Evolutionary conservation across 2,888 invertebrate species (phyloP).

Genomic region (Phalera bucephala): DNA sequence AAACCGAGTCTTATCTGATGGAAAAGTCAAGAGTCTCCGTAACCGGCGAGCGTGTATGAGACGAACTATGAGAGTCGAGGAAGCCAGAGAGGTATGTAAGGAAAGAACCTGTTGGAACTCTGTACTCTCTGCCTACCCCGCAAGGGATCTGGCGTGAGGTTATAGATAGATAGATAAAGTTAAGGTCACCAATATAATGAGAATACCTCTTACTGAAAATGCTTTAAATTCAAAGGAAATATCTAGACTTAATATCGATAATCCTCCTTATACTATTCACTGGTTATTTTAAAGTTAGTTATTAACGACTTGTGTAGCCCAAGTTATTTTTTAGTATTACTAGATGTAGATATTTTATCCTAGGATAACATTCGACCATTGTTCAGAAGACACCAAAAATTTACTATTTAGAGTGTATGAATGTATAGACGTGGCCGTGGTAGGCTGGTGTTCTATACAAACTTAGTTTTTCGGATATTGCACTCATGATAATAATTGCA

Average conservation of each 20-base stretch:
- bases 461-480: slow-evolving; percentile 42
- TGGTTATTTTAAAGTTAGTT: slow-evolving; percentile 25
- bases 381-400: slow-evolving; percentile 64
- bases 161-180: too few relatives aligned
- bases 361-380: slow-evolving; percentile 38
- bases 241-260: slow-evolving; percentile 31
- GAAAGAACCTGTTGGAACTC: too few relatives aligned
- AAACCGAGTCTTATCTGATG: too few relatives aligned
- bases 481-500: slow-evolving; percentile 44
- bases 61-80: too few relatives aligned
- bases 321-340: slow-evolving; percentile 21
- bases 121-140: too few relatives aligned
- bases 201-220: slow-evolving; percentile 40
- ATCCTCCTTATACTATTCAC: slow-evolving; percentile 28
- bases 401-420: slow-evolving; percentile 57
- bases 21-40: too few relatives aligned
- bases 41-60: too few relatives aligned
- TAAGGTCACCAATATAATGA: slow-evolving; percentile 20
- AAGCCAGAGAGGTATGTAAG: too few relatives aligned
- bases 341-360: slow-evolving; percentile 27
- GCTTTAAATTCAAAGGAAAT: slow-evolving; percentile 38
- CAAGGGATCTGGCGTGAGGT: too few relatives aligned
- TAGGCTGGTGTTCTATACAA: slow-evolving; percentile 40
- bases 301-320: slow-evolving; percentile 29
- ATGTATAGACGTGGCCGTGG: slow-evolving; percentile 48